A percentile compares a stretch with the other conserved stretches of the same genome.
These are phyloP conservation scores for Arge pagana DNA, from an alignment of 2,888 invertebrate species.

Conservation along the genomic window DNA sequence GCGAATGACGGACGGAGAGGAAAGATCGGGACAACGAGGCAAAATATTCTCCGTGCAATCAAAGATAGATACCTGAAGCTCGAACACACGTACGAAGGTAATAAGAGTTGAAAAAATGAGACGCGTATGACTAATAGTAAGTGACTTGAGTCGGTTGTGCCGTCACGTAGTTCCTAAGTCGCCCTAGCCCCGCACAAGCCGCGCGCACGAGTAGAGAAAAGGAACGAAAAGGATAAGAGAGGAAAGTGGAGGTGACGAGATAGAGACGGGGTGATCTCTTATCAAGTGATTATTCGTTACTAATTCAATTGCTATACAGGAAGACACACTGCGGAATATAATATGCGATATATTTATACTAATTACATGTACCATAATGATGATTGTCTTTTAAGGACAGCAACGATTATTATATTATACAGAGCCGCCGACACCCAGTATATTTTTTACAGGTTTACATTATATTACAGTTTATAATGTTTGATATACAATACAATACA, in stretches of 20 bases:
- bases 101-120: constrained; percentile 14
- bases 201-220: constrained; percentile 39
- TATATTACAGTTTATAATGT: constrained; percentile 60
- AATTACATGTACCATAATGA: constrained; percentile 37
- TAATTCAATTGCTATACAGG: constrained; percentile 27
- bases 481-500: constrained; percentile 57
- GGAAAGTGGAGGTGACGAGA: not conserved
- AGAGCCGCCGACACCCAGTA: constrained; percentile 59
- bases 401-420: constrained; percentile 55
- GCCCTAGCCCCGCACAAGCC: constrained; percentile 57
- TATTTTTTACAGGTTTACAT: constrained; percentile 60
- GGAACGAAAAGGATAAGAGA: constrained; percentile 27
- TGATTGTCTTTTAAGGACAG: constrained; percentile 55
- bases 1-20: not conserved
- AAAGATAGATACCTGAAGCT: too few relatives aligned
- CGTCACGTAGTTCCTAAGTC: constrained; percentile 59
- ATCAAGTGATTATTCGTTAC: constrained; percentile 20
- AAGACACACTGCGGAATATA: constrained; percentile 46
- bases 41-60: too few relatives aligned
- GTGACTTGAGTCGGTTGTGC: constrained; percentile 59
- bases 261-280: not conserved
- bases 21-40: not conserved
- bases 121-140: constrained; percentile 28
- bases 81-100: constrained; percentile 8
- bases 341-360: constrained; percentile 58